Evolutionary conservation across 2,888 invertebrate genomes (phyloP), one percentile per base, ranked within the genome.

Genomic region (Andrena fulva): DNA sequence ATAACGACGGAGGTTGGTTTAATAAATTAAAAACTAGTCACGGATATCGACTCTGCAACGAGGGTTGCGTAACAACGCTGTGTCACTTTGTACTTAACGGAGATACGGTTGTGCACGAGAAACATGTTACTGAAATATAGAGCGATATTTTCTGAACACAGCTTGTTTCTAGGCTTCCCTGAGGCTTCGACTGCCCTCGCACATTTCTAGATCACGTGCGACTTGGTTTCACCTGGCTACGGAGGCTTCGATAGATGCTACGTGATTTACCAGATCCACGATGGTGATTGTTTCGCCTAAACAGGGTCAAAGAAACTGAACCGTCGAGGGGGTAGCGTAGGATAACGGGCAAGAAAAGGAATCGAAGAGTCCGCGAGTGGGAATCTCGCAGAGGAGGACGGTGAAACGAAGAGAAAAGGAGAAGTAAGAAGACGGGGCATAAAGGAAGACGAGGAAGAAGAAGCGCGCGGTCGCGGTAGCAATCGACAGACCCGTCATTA

Each of bases 401-500:
- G 33, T 5, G 10, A 56, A 27, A 6, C 8, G n/a, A 56, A 16
- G 42, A 16, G 63, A 4, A 52, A 63, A 24, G 27, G 59, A 56
- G 50, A 33, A 50, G 71, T 16, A 31, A 56, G 73, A 48, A 75
- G 62, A 20, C 56, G 52, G 54, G 69, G 60, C 68, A 59, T 24
- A 82, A 82, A 74, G 35, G 72, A 66, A 27, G 68, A 50, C 74
- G 54, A 80, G 73, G 48, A 78, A 77, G 27, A 68, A 67, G 63
- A 63, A 35, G 80, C 71, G 79, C 75, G 64, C 80, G 80, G 81
- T 82, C 85, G 87, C 87, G 78, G 88, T 87, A 84, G 88, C 86
- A 81, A 89, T 86, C 83, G 86, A 77, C 83, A 75, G 78, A 86
- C 89, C 88, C 78, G 77, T 86, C 89, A 90, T 89, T 89, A 89